Evolutionary conservation across 2,113 vertebrate species (phyloP), one percentile per base, ranked within the genome.

Genomic region (Glaucidium brasilianum): DNA sequence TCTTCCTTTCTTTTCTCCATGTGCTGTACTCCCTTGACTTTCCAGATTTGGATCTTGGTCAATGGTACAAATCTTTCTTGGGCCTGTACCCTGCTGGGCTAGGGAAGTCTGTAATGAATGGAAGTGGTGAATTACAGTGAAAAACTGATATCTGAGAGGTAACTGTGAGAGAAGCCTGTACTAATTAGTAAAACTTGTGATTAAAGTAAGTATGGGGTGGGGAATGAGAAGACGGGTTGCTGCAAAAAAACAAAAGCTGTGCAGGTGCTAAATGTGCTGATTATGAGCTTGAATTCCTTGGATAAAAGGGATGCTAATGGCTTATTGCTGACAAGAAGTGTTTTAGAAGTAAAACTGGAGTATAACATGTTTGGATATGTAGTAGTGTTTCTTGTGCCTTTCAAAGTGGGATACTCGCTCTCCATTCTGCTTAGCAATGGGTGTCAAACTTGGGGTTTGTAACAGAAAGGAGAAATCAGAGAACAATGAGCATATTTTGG

Each of bases 201-300:
- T 87, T 92, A 62, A 91, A 91, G 18, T 53, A 92, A 84, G 53
- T 41, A 71, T 39, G 64, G 37, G 68, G 29, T 85, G 25, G 29
- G 8, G 49, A 84, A 78, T 84, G 84, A 60, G 56, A n/a, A 58
- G 34, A 93, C 29, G 60, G 68, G 32, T 91, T 95, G 84, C 81
- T 88, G 77, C 93, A 96, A 77, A 96, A 77, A 66, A 93, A 75
- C 73, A 92, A 88, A 96, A 93, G 45, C 84, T 95, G 74, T 75
- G 66, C 35, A 10, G 84, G 84, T 75, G 27, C 35, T 90, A 76
- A 90, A 91, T 82, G 72, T 32, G 71, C 58, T 93, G 84, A 73
- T 95, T 82, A 85, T 68, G 53, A 91, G 18, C 35, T 71, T 94
- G 69, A 92, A 72, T 8, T 92, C 74, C 49, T 87, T 53, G 35